Evolutionary conservation across 2,113 vertebrate genomes (phyloP).

Genomic region (Macquaria australasica): DNA sequence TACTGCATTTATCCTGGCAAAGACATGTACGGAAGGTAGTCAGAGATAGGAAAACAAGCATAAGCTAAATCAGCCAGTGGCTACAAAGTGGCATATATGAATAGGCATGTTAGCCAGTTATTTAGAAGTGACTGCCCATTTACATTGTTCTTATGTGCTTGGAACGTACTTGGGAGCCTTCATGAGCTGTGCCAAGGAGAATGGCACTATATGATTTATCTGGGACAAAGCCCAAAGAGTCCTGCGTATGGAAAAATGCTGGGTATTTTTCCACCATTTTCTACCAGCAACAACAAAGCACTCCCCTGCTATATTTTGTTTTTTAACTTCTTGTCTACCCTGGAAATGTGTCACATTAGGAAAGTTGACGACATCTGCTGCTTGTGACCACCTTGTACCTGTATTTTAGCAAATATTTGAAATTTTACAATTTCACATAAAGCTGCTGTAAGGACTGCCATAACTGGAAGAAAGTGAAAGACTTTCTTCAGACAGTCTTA

Average conservation of each 20-base stretch:
- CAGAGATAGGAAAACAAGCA: not conserved
- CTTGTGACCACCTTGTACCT: not conserved
- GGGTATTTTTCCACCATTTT: not conserved
- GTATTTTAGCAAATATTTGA: not conserved
- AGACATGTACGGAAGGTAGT: not conserved
- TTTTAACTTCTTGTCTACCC: not conserved
- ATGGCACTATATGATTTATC: not conserved
- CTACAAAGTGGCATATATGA: not conserved
- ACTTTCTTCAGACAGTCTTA: too few species aligned
- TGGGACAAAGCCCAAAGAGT: not conserved
- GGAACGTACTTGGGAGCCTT: not conserved
- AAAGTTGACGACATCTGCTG: not conserved
- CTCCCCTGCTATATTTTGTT: not conserved
- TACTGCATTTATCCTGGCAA: constrained; percentile 8
- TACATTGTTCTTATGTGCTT: not conserved
- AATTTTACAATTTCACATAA: too few species aligned
- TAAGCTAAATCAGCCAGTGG: not conserved
- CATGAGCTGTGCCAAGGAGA: not conserved
- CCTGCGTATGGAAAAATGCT: too few species aligned
- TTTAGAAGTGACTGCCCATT: not conserved
- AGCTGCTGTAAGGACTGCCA: too few species aligned
- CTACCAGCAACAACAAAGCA: not conserved
- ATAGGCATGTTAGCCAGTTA: not conserved
- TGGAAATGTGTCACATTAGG: not conserved
- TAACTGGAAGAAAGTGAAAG: too few species aligned